Conservation (phyloP, 2,888 invertebrate species). For the Heliconius hortense region DNA sequence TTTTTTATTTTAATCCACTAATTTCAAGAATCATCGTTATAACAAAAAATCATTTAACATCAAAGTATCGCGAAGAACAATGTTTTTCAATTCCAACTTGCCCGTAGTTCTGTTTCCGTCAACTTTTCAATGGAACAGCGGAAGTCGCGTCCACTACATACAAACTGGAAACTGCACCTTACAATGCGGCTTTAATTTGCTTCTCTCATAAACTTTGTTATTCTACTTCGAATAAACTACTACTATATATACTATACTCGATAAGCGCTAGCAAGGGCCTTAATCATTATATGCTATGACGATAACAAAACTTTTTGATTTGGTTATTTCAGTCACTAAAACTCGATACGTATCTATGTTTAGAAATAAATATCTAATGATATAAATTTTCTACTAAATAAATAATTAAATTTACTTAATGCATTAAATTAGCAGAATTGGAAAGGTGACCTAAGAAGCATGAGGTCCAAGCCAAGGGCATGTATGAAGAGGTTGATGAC, state of each 20-base stretch:
- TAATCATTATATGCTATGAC: background rate
- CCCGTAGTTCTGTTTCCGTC: constrained; percentile 43
- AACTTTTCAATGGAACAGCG: constrained; percentile 47
- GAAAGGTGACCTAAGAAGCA: no score
- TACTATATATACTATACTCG: background rate
- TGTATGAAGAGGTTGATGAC: no score
- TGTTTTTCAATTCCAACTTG: constrained; percentile 50
- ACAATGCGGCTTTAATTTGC: constrained; percentile 36
- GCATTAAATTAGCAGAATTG: no score
- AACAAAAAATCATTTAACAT: constrained; percentile 17
- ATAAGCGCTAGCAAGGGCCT: background rate
- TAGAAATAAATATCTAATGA: no score
- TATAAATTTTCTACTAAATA: no score
- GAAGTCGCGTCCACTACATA: constrained; percentile 36
- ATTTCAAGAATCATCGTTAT: background rate
- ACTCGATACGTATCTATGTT: background rate
- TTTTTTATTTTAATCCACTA: background rate
- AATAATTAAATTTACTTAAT: no score
- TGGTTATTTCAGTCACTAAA: background rate
- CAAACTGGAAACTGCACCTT: constrained; percentile 37
- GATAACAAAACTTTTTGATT: background rate
- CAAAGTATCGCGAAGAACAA: constrained; percentile 38
- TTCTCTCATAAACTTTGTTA: constrained; percentile 31
- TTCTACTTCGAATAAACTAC: constrained; percentile 25
- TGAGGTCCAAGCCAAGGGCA: no score